Percentiles rank a stretch among this genome's conserved stretches.
These are phyloP conservation scores for Muscicapa striata DNA, from an alignment of 2,797 vertebrate genomes.

Conservation along the genomic window DNA sequence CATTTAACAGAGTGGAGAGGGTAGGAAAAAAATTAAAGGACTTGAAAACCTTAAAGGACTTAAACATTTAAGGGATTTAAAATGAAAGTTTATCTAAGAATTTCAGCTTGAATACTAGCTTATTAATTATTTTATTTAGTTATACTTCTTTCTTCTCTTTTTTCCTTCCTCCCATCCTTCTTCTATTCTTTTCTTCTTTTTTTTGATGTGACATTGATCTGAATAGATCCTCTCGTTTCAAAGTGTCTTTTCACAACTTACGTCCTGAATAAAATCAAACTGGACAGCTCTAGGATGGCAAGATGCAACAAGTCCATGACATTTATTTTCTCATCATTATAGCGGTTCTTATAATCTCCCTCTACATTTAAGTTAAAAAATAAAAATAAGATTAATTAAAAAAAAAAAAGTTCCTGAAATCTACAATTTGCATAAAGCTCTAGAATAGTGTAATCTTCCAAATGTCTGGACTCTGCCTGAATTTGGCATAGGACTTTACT, in stretches of 20 bases:
- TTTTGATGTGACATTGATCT: background rate
- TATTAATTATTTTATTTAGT: background rate
- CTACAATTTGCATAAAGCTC: background rate
- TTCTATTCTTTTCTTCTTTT: background rate
- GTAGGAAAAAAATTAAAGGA: background rate
- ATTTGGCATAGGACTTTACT: background rate
- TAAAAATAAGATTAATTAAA: background rate
- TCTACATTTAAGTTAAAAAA: background rate
- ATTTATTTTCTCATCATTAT: background rate
- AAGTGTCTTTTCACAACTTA: background rate
- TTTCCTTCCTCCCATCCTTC: background rate
- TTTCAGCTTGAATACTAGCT: background rate
- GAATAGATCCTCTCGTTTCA: background rate
- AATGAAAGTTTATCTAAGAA: background rate
- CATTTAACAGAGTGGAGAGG: background rate
- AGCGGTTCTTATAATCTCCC: background rate
- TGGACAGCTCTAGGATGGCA: background rate
- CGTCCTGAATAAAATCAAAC: background rate
- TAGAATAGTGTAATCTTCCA: background rate
- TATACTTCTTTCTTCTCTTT: background rate
- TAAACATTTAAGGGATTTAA: background rate
- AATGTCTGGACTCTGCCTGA: background rate
- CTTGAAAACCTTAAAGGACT: background rate
- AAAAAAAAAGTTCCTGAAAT: background rate
- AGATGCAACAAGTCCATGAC: background rate